Evolutionary conservation across 2,797 vertebrate genomes (phyloP).

Genomic region (Hippopotamyrus pictus): DNA sequence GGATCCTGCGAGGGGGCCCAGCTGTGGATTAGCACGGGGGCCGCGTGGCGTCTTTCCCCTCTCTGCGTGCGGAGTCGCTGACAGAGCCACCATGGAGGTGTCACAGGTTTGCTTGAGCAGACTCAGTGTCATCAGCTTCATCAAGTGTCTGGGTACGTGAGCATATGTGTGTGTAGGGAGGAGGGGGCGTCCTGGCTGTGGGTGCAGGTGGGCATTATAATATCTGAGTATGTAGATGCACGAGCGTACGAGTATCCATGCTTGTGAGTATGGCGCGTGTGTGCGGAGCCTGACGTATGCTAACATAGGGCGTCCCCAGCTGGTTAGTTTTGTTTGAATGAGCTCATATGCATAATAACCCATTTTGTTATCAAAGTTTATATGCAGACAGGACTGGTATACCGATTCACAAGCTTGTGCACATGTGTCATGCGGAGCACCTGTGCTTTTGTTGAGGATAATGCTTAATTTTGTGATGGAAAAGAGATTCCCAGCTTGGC

Average conservation of each 20-base stretch:
- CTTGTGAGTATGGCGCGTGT: background rate
- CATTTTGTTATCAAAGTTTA: background rate
- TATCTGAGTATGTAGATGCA: conserved; percentile 7
- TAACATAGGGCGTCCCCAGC: background rate
- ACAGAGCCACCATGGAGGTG: conserved; percentile 70
- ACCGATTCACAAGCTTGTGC: background rate
- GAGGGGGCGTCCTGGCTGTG: conserved; percentile 41
- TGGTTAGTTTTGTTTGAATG: background rate
- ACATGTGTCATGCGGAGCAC: background rate
- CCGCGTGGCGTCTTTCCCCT: too few species aligned
- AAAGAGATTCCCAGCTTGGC: background rate
- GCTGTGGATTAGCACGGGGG: background rate
- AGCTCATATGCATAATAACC: background rate
- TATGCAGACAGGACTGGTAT: background rate
- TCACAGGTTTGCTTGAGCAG: conserved; percentile 83
- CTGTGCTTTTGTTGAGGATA: background rate
- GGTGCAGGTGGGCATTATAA: background rate
- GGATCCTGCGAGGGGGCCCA: background rate
- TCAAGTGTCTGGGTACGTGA: conserved; percentile 93
- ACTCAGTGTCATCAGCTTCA: conserved; percentile 88
- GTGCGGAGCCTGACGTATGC: background rate
- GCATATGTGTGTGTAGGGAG: conserved; percentile 82
- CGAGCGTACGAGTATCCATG: background rate
- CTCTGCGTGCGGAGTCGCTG: background rate
- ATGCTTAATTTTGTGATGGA: background rate